phyloP scores from a whole-genome alignment of 1,140 invertebrate species.

The Bombus difficillimus region DNA sequence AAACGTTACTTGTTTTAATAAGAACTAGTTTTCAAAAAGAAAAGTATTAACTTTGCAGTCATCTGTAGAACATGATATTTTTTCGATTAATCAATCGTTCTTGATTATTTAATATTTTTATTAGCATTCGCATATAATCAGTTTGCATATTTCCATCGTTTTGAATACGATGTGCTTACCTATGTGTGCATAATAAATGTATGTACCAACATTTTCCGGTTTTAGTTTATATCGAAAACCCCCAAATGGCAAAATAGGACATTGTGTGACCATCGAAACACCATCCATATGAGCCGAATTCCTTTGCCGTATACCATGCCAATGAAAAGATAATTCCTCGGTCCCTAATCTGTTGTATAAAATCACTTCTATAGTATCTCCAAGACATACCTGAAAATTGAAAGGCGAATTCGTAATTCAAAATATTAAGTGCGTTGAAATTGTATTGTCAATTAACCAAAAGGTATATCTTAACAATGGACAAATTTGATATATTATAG shows the following conservation, averaged over 20 bases:
- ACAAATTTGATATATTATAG: no score
- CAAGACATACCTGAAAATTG: constrained; percentile 87
- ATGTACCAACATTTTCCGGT: constrained; percentile 83
- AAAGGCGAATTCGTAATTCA: background rate
- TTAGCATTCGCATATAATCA: no score
- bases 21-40: no score
- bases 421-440: background rate
- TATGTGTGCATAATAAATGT: constrained; percentile 85
- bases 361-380: constrained; percentile 86
- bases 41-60: no score
- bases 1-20: no score
- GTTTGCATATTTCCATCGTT: no score
- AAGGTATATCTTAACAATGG: no score
- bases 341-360: constrained; percentile 84
- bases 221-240: constrained; percentile 83
- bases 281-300: constrained; percentile 84
- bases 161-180: constrained; percentile 74
- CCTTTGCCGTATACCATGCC: constrained; percentile 77
- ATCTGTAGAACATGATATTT: background rate
- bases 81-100: background rate
- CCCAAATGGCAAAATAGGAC: constrained; percentile 83
- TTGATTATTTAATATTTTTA: background rate
- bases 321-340: constrained; percentile 75
- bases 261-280: constrained; percentile 85
- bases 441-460: background rate